Percentiles rank a stretch among this genome's conserved stretches.
Conservation (phyloP, 1,140 invertebrate genomes). For the Philopotamus ludificatus region DNA sequence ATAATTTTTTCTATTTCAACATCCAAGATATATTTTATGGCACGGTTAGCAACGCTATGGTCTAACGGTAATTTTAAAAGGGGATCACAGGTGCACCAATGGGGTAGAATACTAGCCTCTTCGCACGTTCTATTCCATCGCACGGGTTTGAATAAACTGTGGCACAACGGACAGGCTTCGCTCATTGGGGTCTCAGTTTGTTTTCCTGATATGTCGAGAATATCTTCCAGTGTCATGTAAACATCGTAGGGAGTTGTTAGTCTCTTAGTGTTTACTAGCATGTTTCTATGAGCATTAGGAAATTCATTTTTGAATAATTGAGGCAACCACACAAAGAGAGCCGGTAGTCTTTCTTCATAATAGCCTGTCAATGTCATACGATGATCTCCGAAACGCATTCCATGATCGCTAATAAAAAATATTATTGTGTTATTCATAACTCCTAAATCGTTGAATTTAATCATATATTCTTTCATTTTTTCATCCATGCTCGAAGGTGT, state of each 20-base stretch:
- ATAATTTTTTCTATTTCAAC: constrained; percentile 50
- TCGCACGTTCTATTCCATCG: constrained; percentile 66
- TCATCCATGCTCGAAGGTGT: constrained; percentile 60
- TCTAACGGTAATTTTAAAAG: constrained; percentile 51
- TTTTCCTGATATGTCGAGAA: constrained; percentile 48
- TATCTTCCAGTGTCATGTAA: constrained; percentile 58
- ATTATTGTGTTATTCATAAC: constrained; percentile 63
- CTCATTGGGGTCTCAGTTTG: constrained; percentile 45
- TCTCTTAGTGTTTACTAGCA: constrained; percentile 64
- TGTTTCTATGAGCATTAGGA: constrained; percentile 57
- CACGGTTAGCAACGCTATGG: constrained; percentile 48
- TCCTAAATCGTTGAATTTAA: constrained; percentile 50
- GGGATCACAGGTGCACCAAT: constrained; percentile 75
- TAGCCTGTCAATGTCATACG: constrained; percentile 70
- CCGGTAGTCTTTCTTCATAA: constrained; percentile 82
- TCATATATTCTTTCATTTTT: constrained; percentile 54
- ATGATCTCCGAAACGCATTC: constrained; percentile 74
- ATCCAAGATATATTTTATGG: constrained; percentile 53
- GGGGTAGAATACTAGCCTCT: constrained; percentile 67
- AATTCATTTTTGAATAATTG: constrained; percentile 61
- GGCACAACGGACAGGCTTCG: constrained; percentile 63
- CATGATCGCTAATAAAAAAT: constrained; percentile 83
- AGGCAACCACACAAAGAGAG: constrained; percentile 72
- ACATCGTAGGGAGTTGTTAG: constrained; percentile 75
- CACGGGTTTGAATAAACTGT: constrained; percentile 66